Base-by-base conservation (phyloP, 2,888 invertebrate species). In the Dynastes hyllus region DNA sequence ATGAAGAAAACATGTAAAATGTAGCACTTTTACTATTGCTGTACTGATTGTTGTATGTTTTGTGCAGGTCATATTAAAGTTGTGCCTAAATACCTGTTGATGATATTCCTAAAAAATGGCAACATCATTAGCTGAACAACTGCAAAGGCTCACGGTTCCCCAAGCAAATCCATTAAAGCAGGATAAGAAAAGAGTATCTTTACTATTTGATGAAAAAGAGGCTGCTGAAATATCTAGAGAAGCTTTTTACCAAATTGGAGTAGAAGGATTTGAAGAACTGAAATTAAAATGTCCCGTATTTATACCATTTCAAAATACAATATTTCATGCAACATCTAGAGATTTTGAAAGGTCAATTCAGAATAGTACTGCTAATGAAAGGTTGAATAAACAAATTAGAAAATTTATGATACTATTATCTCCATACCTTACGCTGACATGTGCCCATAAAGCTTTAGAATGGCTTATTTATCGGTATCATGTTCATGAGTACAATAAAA, bases 391-490 rank as follows among this genome's bases (percentile, higher is more conserved):
- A 55, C 92, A 91, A 2, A 94, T 99, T 29, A 92, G 93, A 76
- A 93, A 93, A 81, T 98, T 98, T 88, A 89, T 99, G 0, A 88
- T 94, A 1, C 91, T 94, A 53, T 84, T 98, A 3, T 96, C 97
- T 0, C 99, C 99, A 0, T 98, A 97, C 87, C 94, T 99, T 83
- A 91, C 97, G 71, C 89, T 97, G 0, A 95, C 95, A 84, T 92
- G 94, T 6, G 92, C 97, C 0, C 97, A 98, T 83, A 96, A 98
- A 90, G 95, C 97, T 1, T 88, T 99, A 67, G 99, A 99, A 90
- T 99, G 98, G 98, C 91, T 99, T 2, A 93, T 99, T 66, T 93
- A 96, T 85, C 93, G 98, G 83, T 98, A 95, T 87, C 93, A 94
- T 82, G 94, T 99, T 80, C 95, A 99, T 85, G 92, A 95, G 76